A percentile compares a stretch with the other conserved stretches of the same genome.
Evolutionary conservation across 2,888 invertebrate species (phyloP).

Genomic region (Rhimphoctona megacephalus): DNA sequence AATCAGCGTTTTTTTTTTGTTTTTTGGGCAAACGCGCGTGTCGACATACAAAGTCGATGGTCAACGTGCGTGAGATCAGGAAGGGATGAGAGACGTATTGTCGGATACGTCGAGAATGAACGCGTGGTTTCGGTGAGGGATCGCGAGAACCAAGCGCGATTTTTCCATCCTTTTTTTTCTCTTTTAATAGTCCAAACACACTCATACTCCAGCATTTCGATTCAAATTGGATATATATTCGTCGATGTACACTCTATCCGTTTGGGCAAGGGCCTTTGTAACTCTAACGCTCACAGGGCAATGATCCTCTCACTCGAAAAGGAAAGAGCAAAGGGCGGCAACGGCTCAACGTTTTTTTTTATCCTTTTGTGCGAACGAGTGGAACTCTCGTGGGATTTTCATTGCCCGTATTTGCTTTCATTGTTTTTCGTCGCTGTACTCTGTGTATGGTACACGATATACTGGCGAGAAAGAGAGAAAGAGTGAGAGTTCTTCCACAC

Average conservation of each 20-base stretch:
- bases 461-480: background rate
- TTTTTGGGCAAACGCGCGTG: constrained; percentile 24
- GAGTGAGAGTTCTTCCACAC: background rate
- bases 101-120: constrained; percentile 48
- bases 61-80: constrained; percentile 27
- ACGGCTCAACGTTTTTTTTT: constrained; percentile 54
- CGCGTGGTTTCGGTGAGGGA: constrained; percentile 64
- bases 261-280: constrained; percentile 77
- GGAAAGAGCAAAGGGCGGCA: constrained; percentile 64
- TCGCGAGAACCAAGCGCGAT: constrained; percentile 31
- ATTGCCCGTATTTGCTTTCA: constrained; percentile 82
- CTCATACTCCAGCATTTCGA: constrained; percentile 37
- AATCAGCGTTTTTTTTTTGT: background rate
- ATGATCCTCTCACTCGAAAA: constrained; percentile 60
- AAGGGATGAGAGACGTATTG: constrained; percentile 22
- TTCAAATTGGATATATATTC: constrained; percentile 75
- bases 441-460: constrained; percentile 14
- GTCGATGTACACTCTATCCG: constrained; percentile 74
- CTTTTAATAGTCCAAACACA: constrained; percentile 68
- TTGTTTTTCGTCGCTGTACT: constrained; percentile 77
- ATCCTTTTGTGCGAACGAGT: constrained; percentile 74
- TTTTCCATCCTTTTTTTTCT: constrained; percentile 59
- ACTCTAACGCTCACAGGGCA: constrained; percentile 66
- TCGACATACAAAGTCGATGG: constrained; percentile 47
- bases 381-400: constrained; percentile 77